Percentiles rank a stretch among this genome's conserved stretches.
phyloP scores from a whole-genome alignment of 2,888 invertebrate genomes.

The Watsonalla binaria region DNA sequence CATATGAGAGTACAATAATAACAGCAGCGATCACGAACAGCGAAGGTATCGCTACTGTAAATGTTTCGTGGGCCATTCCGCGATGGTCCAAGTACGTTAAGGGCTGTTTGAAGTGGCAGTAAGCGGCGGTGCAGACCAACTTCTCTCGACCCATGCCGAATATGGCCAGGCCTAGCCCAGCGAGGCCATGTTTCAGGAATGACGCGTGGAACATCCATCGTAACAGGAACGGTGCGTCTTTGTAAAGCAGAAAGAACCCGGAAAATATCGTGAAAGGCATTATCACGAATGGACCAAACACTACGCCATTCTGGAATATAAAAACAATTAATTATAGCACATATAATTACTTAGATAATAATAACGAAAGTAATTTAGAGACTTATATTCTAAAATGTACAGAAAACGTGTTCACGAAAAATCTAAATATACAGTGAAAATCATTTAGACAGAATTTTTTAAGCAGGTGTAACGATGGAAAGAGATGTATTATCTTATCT shows the following conservation, averaged over 20 bases:
- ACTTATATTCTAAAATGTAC: too few relatives aligned
- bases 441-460: too few relatives aligned
- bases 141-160: constrained; percentile 89
- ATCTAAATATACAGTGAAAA: too few relatives aligned
- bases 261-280: constrained; percentile 94
- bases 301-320: constrained; percentile 87
- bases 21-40: constrained; percentile 81
- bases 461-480: too few relatives aligned
- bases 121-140: constrained; percentile 85
- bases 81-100: constrained; percentile 85
- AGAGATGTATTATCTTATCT: too few relatives aligned
- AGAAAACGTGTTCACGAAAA: too few relatives aligned
- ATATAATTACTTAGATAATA: not conserved
- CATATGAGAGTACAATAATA: constrained; percentile 82
- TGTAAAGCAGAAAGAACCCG: constrained; percentile 93
- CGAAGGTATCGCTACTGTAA: constrained; percentile 81
- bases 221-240: constrained; percentile 87
- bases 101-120: constrained; percentile 86
- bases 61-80: constrained; percentile 83
- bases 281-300: constrained; percentile 92
- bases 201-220: constrained; percentile 93
- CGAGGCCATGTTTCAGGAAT: constrained; percentile 92
- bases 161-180: constrained; percentile 88
- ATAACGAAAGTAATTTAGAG: too few relatives aligned
- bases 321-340: constrained; percentile 8